Conservation (phyloP, 2,113 vertebrate species). For the Greenwoodochromis staneri region DNA sequence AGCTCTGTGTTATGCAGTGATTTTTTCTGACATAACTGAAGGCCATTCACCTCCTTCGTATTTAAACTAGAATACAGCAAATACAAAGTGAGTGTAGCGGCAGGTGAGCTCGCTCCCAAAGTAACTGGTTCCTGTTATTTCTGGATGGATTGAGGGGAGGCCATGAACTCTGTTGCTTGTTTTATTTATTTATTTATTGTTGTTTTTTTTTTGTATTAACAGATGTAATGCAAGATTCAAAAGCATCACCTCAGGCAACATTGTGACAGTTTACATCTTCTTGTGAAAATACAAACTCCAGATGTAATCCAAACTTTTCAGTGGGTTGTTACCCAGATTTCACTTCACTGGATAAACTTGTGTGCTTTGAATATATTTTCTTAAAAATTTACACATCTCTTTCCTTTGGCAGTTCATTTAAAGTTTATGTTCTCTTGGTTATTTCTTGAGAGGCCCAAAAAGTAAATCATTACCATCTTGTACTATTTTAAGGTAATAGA, state of each 20-base stretch:
- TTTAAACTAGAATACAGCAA: conserved; percentile 58
- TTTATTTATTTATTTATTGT: background rate
- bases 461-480: background rate
- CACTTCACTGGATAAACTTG: background rate
- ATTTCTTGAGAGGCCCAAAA: background rate
- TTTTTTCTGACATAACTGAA: background rate
- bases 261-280: background rate
- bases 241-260: background rate
- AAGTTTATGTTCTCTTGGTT: background rate
- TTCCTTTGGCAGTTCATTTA: background rate
- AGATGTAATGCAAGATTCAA: background rate
- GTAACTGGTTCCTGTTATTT: background rate
- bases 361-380: background rate
- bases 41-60: background rate
- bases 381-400: background rate
- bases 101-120: background rate
- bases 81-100: background rate
- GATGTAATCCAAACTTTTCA: background rate
- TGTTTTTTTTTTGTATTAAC: background rate
- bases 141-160: background rate
- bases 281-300: background rate
- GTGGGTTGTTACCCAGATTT: background rate
- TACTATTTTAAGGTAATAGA: background rate
- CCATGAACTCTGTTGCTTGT: background rate
- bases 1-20: background rate